phyloP scores from a whole-genome alignment of 2,888 invertebrate genomes.

The Standfussiana lucernea region DNA sequence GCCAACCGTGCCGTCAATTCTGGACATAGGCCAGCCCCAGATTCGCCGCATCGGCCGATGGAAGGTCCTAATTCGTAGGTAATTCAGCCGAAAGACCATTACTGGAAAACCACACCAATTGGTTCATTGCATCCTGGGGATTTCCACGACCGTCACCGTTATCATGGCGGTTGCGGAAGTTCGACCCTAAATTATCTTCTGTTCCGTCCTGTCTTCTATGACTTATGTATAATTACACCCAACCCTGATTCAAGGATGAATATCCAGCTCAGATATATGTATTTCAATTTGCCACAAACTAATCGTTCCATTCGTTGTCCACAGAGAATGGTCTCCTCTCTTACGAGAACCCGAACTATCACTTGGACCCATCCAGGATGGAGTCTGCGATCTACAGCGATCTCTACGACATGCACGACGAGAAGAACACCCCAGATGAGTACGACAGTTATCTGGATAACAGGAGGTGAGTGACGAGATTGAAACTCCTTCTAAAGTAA shows the following conservation, averaged over 20 bases:
- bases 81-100: background rate
- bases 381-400: constrained; percentile 95
- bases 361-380: constrained; percentile 94
- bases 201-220: no score
- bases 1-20: no score
- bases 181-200: background rate
- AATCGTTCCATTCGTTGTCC: constrained; percentile 74
- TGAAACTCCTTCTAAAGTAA: background rate
- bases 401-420: constrained; percentile 92
- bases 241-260: background rate
- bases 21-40: background rate
- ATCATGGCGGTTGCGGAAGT: background rate
- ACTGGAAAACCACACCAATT: background rate
- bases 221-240: background rate
- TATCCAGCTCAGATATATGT: background rate
- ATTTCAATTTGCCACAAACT: background rate
- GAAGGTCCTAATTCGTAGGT: no score
- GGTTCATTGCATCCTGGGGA: background rate
- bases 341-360: constrained; percentile 98
- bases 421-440: constrained; percentile 91
- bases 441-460: constrained; percentile 89
- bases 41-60: background rate
- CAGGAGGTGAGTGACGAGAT: constrained; percentile 81
- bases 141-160: background rate
- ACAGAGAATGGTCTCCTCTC: constrained; percentile 97